These are phyloP conservation scores for Etheostoma nigrum DNA, from an alignment of 2,797 vertebrate species.

Conservation along the genomic window DNA sequence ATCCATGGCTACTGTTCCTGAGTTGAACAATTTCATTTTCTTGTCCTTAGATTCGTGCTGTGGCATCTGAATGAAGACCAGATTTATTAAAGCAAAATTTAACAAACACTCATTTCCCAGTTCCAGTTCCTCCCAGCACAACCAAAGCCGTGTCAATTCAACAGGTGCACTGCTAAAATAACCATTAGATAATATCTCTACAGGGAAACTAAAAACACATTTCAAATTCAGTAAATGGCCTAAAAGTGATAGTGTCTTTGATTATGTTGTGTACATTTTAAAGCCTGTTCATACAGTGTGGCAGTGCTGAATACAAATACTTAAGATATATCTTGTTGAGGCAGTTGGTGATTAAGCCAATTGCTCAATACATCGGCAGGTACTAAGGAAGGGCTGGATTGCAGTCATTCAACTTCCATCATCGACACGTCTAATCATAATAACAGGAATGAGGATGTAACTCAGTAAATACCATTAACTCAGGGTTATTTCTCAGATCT, in stretches of 20 bases:
- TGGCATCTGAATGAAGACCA: constrained; percentile 68
- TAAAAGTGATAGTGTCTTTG: not conserved
- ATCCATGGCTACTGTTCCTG: constrained; percentile 81
- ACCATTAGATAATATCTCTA: not conserved
- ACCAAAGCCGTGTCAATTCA: not conserved
- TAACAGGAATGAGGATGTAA: not conserved
- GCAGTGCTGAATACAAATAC: not conserved
- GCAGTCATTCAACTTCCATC: not conserved
- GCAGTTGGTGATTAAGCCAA: not conserved
- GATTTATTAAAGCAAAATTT: not conserved
- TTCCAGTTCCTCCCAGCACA: not conserved
- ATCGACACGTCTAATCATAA: not conserved
- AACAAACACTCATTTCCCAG: not conserved
- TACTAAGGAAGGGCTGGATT: not conserved
- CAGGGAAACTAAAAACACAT: not conserved
- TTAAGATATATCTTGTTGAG: no score
- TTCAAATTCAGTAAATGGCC: not conserved
- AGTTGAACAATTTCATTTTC: constrained; percentile 75
- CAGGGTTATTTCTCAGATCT: constrained; percentile 13
- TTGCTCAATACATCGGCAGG: not conserved
- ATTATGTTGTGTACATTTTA: not conserved
- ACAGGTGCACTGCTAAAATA: not conserved
- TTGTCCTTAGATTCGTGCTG: constrained; percentile 78
- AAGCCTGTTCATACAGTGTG: not conserved
- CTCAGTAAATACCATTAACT: constrained; percentile 55